phyloP scores from a whole-genome alignment of 2,888 invertebrate genomes.

The Lingula anatina region DNA sequence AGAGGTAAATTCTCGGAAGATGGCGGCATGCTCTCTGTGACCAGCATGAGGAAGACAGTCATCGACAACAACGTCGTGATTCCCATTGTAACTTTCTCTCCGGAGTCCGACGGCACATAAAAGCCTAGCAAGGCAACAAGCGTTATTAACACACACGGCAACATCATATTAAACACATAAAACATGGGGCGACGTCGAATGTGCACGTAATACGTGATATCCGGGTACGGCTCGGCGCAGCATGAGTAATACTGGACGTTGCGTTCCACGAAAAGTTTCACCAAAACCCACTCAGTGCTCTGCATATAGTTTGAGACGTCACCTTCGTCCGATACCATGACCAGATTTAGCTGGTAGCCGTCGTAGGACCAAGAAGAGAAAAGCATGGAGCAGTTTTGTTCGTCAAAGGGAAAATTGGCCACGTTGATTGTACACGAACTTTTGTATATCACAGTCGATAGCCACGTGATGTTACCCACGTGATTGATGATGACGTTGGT shows the following conservation, averaged over 20 bases:
- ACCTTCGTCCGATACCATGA: conserved; percentile 63
- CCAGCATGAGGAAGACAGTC: conserved; percentile 59
- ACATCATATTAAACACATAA: conserved; percentile 57
- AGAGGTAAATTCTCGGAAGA: conserved; percentile 59
- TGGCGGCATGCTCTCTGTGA: conserved; percentile 59
- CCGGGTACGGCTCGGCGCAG: conserved; percentile 55
- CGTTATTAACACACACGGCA: conserved; percentile 58
- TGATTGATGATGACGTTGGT: conserved; percentile 58
- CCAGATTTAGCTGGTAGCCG: conserved; percentile 50
- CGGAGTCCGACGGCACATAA: conserved; percentile 59
- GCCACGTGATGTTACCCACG: conserved; percentile 59
- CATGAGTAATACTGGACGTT: conserved; percentile 56
- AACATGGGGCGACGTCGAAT: conserved; percentile 57
- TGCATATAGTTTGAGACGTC: conserved; percentile 84
- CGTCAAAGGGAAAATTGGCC: conserved; percentile 59
- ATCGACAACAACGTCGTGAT: conserved; percentile 58
- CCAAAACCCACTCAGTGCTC: conserved; percentile 83
- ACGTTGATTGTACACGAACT: conserved; percentile 58
- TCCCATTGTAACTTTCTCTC: conserved; percentile 55
- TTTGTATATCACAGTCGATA: conserved; percentile 58
- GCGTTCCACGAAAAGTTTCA: conserved; percentile 55
- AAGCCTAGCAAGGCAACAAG: conserved; percentile 58
- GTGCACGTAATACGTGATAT: conserved; percentile 55
- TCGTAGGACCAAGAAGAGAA: conserved; percentile 60
- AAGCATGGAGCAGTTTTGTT: conserved; percentile 57